A percentile compares a stretch with the other conserved stretches of the same genome.
Evolutionary conservation across 2,797 vertebrate species (phyloP).

Genomic region (Denticeps clupeoides): DNA sequence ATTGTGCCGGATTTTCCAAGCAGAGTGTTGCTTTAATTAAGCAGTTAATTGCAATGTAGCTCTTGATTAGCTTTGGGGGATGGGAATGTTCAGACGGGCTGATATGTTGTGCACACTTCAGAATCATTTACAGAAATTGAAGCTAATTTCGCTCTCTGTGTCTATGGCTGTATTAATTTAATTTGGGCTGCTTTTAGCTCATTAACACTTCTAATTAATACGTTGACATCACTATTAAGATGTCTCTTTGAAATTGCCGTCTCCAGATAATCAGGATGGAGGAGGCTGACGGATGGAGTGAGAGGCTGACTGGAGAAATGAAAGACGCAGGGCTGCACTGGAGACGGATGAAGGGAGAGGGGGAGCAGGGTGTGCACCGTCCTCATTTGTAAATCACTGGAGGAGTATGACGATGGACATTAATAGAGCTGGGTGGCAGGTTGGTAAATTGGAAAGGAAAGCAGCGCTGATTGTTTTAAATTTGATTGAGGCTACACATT

Average conservation of each 20-base stretch:
- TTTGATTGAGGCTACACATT: conserved; percentile 48
- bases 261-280: conserved; percentile 99
- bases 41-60: conserved; percentile 99
- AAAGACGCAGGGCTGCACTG: conserved; percentile 34
- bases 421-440: conserved; percentile 62
- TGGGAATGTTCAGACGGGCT: conserved; percentile 90
- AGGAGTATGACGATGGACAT: conserved; percentile 57
- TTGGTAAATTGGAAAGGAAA: conserved; percentile 70
- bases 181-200: conserved; percentile 99
- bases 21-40: conserved; percentile 94
- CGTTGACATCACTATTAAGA: conserved; percentile 99
- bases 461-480: conserved; percentile 67
- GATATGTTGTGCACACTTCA: conserved; percentile 99
- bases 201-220: conserved; percentile 99
- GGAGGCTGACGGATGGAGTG: conserved; percentile 88
- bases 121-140: conserved; percentile 99
- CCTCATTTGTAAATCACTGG: conserved; percentile 53
- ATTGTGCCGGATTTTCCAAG: conserved; percentile 67
- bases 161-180: conserved; percentile 99
- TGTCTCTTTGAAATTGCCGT: conserved; percentile 99
- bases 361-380: conserved; percentile 26
- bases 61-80: conserved; percentile 99
- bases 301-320: conserved; percentile 67
- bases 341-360: conserved; percentile 41
- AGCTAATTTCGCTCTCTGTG: conserved; percentile 99